Conservation (phyloP, 2,113 vertebrate species). For the Phodopus roborovskii region DNA sequence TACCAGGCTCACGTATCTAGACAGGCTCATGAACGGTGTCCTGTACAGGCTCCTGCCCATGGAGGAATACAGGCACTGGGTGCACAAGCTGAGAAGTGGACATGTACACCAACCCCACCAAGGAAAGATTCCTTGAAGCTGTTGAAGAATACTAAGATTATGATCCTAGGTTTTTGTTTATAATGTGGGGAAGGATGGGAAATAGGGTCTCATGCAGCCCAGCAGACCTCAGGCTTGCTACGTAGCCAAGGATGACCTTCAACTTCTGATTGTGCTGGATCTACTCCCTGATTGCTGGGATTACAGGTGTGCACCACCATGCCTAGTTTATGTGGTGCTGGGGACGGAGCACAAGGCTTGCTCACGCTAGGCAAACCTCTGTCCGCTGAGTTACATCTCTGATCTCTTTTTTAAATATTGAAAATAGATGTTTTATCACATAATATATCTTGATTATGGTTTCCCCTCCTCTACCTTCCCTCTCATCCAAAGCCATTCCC, state of each 20-base stretch:
- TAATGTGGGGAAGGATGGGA: not conserved
- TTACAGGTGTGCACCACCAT: not conserved
- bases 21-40: not conserved
- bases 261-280: not conserved
- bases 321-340: not conserved
- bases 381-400: not conserved
- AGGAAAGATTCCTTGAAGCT: not conserved
- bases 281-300: not conserved
- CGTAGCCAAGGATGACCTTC: too few species aligned
- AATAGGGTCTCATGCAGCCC: not conserved
- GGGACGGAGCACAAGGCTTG: not conserved
- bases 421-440: not conserved
- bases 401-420: not conserved
- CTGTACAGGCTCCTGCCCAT: not conserved
- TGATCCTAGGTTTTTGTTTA: not conserved
- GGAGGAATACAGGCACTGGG: too few species aligned
- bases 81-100: not conserved
- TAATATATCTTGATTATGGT: not conserved
- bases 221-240: not conserved
- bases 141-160: too few species aligned
- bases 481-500: not conserved
- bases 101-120: rapidly evolving
- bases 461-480: not conserved
- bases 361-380: not conserved
- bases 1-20: rapidly evolving